Conservation (phyloP, 2,113 vertebrate species). For the Physeter macrocephalus region DNA sequence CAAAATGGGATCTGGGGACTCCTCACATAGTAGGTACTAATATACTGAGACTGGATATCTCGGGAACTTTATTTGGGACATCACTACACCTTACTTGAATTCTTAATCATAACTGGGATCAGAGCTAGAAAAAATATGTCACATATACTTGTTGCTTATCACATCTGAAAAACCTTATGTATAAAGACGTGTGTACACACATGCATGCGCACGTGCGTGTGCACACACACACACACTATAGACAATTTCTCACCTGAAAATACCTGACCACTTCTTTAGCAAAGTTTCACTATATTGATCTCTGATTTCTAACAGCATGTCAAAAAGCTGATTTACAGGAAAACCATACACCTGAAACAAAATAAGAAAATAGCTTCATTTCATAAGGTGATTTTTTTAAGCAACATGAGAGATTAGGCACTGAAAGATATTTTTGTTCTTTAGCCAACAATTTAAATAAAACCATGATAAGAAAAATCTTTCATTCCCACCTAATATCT, state of each 20-base stretch:
- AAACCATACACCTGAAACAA: slow-evolving; percentile 91
- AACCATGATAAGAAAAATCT: background rate
- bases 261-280: slow-evolving; percentile 93
- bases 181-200: background rate
- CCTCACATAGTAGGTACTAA: background rate
- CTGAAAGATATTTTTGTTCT: background rate
- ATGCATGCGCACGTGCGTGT: rapidly evolving
- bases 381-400: background rate
- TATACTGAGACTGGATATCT: background rate
- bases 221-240: background rate
- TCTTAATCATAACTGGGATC: background rate
- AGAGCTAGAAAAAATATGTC: background rate
- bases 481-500: background rate
- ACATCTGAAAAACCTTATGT: background rate
- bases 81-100: background rate
- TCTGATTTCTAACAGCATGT: slow-evolving; percentile 96
- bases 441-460: slow-evolving; percentile 13
- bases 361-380: background rate
- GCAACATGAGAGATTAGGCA: background rate
- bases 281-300: slow-evolving; percentile 97
- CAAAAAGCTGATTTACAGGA: slow-evolving; percentile 95
- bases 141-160: background rate
- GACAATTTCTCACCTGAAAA: slow-evolving; percentile 88
- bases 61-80: background rate
- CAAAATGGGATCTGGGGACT: background rate